Percentiles rank a stretch among this genome's conserved stretches.
These are phyloP conservation scores for Spea hammondii DNA, from an alignment of 2,797 vertebrate genomes.

Conservation along the genomic window DNA sequence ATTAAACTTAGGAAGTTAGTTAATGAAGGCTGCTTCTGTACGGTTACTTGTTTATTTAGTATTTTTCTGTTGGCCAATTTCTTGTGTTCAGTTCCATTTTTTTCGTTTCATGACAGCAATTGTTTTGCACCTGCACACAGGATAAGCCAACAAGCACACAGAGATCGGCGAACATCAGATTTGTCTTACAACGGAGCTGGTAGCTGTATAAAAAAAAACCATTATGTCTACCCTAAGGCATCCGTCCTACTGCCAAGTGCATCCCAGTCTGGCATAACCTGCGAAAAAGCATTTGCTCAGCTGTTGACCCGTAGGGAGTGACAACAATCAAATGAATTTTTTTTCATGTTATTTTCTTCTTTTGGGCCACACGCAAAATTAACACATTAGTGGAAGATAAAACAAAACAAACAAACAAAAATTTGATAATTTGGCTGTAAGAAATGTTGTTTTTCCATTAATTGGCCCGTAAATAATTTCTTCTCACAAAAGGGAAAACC, in stretches of 20 bases:
- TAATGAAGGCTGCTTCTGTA: neutral
- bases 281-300: conserved; percentile 42
- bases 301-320: conserved; percentile 26
- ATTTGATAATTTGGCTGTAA: too few relatives aligned
- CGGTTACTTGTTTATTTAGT: neutral
- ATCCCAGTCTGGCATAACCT: conserved; percentile 39
- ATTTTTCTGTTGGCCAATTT: neutral
- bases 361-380: conserved; percentile 30
- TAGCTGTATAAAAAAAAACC: conserved; percentile 19
- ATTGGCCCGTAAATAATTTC: too few relatives aligned
- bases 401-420: neutral
- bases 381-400: conserved; percentile 17
- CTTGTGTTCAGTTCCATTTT: neutral
- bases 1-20: too few relatives aligned
- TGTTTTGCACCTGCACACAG: conserved; percentile 39
- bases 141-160: neutral
- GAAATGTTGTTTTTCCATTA: too few relatives aligned
- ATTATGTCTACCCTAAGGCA: conserved; percentile 43
- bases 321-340: conserved; percentile 35
- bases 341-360: neutral
- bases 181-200: conserved; percentile 27
- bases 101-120: neutral
- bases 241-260: conserved; percentile 39
- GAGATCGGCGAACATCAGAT: conserved; percentile 30
- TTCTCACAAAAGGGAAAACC: too few relatives aligned